A percentile compares a stretch with the other conserved stretches of the same genome.
Conservation (phyloP, 2,113 vertebrate species). For the Pseudopipra pipra region DNA sequence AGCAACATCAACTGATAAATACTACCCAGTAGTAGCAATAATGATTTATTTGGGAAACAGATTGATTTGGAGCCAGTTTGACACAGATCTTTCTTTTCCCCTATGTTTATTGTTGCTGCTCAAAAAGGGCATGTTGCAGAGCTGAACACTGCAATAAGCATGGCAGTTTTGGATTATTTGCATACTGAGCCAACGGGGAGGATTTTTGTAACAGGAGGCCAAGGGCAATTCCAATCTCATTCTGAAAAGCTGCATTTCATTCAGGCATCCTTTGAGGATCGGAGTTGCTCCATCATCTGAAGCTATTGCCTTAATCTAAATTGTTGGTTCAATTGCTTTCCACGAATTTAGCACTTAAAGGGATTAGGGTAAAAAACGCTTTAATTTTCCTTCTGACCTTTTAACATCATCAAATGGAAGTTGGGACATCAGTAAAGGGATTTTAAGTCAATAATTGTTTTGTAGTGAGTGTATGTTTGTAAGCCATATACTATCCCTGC, state of each 20-base stretch:
- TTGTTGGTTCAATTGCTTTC: constrained; percentile 20
- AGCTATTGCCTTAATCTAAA: constrained; percentile 8
- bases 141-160: neutral
- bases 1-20: neutral
- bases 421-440: neutral
- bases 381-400: constrained; percentile 47
- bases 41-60: neutral
- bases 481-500: neutral
- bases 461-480: neutral
- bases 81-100: neutral
- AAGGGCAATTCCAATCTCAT: neutral
- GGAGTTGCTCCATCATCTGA: neutral
- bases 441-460: constrained; percentile 33
- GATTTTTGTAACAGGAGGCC: neutral
- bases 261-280: constrained; percentile 37
- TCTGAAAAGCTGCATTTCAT: neutral
- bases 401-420: neutral
- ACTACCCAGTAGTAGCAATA: neutral
- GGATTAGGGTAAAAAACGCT: neutral
- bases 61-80: neutral
- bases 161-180: neutral
- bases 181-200: neutral
- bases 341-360: constrained; percentile 36
- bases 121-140: neutral
- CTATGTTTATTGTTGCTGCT: neutral